Percentiles rank a stretch among this genome's conserved stretches.
Conservation (phyloP, 2,113 vertebrate species). For the Plecotus auritus region DNA sequence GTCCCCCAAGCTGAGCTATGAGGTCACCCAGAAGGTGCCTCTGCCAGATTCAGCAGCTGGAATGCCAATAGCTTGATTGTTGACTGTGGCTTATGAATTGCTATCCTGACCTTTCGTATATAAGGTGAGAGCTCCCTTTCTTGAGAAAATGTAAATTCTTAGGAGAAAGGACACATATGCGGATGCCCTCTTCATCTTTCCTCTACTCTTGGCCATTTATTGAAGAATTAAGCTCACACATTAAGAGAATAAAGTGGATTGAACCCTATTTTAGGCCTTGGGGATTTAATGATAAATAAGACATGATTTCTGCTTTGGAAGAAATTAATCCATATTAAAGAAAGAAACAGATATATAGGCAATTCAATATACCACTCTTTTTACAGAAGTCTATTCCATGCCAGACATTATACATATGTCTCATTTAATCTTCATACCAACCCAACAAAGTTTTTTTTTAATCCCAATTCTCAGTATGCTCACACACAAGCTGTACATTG, state of each 20-base stretch:
- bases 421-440: background rate
- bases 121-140: background rate
- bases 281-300: background rate
- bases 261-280: background rate
- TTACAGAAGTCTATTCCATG: background rate
- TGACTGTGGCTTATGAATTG: background rate
- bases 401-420: background rate
- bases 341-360: background rate
- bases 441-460: background rate
- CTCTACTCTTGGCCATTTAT: background rate
- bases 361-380: background rate
- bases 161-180: background rate
- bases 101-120: background rate
- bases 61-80: background rate
- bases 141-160: slow-evolving; percentile 4
- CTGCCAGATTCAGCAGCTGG: background rate
- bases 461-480: background rate
- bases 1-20: background rate
- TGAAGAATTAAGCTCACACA: background rate
- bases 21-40: background rate
- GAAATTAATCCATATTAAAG: background rate
- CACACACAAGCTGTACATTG: background rate
- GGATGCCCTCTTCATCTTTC: background rate
- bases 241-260: slow-evolving; percentile 9
- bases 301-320: background rate